Evolutionary conservation across 2,888 invertebrate species (phyloP).

Genomic region (Lasioglossum vierecki): DNA sequence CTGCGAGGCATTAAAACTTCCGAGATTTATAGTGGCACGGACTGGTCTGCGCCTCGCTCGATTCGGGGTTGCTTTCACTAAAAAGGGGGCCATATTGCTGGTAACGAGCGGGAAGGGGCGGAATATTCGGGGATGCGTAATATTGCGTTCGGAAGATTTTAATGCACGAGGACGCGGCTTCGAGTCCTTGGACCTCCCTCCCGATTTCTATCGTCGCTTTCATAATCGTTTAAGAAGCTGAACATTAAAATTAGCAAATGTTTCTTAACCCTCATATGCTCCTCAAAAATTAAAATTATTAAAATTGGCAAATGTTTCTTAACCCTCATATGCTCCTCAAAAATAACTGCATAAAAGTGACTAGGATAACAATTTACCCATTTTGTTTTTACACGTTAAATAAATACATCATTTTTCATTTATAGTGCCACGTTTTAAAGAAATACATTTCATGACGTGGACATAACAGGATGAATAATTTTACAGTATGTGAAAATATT

Average conservation of each 20-base stretch:
- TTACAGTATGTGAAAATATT: too few relatives aligned
- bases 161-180: conserved; percentile 38
- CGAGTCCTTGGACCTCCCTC: background rate
- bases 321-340: too few relatives aligned
- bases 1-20: conserved; percentile 82
- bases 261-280: too few relatives aligned
- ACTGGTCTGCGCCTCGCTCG: conserved; percentile 69
- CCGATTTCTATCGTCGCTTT: background rate
- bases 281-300: too few relatives aligned
- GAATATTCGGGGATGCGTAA: conserved; percentile 51
- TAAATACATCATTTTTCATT: too few relatives aligned
- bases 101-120: conserved; percentile 68
- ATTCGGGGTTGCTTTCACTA: conserved; percentile 72
- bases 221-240: background rate
- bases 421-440: too few relatives aligned
- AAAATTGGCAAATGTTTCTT: background rate
- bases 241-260: background rate
- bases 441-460: too few relatives aligned
- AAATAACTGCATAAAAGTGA: too few relatives aligned
- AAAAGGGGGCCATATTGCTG: conserved; percentile 71
- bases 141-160: conserved; percentile 54
- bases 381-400: too few relatives aligned
- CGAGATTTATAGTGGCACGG: conserved; percentile 82
- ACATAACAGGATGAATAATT: too few relatives aligned
- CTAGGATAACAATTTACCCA: too few relatives aligned